Conservation (phyloP, 2,888 invertebrate species). For the Xylota segnis region DNA sequence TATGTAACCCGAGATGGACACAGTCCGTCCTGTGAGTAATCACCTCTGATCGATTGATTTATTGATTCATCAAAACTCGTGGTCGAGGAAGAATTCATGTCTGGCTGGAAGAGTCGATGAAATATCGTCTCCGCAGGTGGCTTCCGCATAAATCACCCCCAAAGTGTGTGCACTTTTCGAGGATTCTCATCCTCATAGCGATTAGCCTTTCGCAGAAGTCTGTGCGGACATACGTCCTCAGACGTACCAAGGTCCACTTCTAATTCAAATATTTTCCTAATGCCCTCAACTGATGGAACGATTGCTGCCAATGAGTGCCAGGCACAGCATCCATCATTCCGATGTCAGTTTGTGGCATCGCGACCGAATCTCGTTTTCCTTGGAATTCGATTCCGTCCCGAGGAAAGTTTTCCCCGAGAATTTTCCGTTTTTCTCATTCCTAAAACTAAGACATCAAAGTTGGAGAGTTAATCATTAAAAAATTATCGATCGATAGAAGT, state of each 20-base stretch:
- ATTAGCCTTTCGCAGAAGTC: slow-evolving; percentile 75
- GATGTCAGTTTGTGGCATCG: slow-evolving; percentile 20
- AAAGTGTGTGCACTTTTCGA: slow-evolving; percentile 51
- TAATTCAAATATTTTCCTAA: slow-evolving; percentile 58
- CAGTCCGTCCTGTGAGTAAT: slow-evolving; percentile 67
- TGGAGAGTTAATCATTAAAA: slow-evolving; percentile 74
- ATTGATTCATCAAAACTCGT: slow-evolving; percentile 76
- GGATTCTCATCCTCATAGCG: slow-evolving; percentile 43
- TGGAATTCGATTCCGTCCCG: slow-evolving; percentile 24
- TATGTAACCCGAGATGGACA: slow-evolving; percentile 64
- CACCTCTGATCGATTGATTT: slow-evolving; percentile 75
- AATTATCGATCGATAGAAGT: slow-evolving; percentile 74
- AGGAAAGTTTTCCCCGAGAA: slow-evolving; percentile 43
- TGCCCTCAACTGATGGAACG: slow-evolving; percentile 70
- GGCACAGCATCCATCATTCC: slow-evolving; percentile 70
- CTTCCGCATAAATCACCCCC: slow-evolving; percentile 76
- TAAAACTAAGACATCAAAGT: slow-evolving; percentile 75
- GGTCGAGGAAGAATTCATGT: slow-evolving; percentile 67
- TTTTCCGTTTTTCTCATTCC: slow-evolving; percentile 46
- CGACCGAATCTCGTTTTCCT: slow-evolving; percentile 44
- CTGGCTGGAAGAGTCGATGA: slow-evolving; percentile 71
- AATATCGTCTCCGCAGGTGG: slow-evolving; percentile 76
- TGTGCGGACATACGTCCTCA: not conserved
- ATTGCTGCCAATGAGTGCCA: slow-evolving; percentile 70
- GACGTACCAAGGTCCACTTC: slow-evolving; percentile 24